Evolutionary conservation across 2,888 invertebrate genomes (phyloP), one percentile per base, ranked within the genome.

Genomic region (Cristatella mucedo): DNA sequence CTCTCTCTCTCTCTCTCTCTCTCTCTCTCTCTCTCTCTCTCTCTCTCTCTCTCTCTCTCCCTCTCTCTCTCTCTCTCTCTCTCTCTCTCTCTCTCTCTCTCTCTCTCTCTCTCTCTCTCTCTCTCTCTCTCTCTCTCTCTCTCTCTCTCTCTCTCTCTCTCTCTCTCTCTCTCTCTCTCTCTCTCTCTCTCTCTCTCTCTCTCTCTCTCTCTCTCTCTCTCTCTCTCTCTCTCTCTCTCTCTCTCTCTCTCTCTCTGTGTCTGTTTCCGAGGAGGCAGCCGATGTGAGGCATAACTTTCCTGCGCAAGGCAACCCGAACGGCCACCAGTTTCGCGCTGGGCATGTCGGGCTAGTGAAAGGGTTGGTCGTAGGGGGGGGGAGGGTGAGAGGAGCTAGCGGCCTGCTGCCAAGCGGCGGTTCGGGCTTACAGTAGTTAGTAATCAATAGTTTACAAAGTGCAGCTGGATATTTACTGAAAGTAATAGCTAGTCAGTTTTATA

Each of bases 1-100:
- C 5, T 33, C 9, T 2, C 36, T 11, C 21, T 11, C 22, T 11
- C 21, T 13, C 36, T 13, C 16, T 37, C 20, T 38, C 33, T 19
- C 32, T 40, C 34, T 41, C 19, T 21, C 2, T 41, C 39, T 13
- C 29, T 33, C 40, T 43, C 32, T 24, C 29, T 39, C 42, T 40
- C 22, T 34, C 21, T 34, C 29, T 41, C 33, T 13, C 29, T 33
- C 24, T 29, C 16, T 6, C 26, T 16, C 20, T 21, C 22, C 20
- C 38, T 33, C 30, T 43, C 42, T 39, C 24, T 44, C 42, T 44
- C 38, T 39, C 33, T 44, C 38, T 44, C 44, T 44, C 38, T 43
- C 42, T 33, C 38, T 44, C 29, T 44, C 32, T 34, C 29, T 40
- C 38, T 41, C 41, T 36, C 37, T 38, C 37, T 44, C 29, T 41